Percentiles rank a stretch among this genome's conserved stretches.
Evolutionary conservation across 2,888 invertebrate genomes (phyloP).

Genomic region (Argyra leucocephala): DNA sequence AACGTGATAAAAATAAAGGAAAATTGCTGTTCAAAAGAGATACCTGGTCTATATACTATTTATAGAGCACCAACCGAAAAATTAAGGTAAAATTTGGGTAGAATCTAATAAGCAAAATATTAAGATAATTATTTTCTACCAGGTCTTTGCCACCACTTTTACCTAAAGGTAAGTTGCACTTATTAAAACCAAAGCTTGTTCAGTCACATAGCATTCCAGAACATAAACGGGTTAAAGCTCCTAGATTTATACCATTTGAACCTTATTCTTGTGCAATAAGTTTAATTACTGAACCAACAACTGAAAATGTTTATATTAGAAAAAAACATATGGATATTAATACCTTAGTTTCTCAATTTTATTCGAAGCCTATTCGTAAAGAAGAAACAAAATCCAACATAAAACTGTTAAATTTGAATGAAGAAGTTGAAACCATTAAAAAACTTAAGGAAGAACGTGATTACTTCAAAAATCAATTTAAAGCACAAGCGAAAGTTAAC

Average conservation of each 20-base stretch:
- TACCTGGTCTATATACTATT: conserved; percentile 37
- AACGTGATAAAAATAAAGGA: background rate
- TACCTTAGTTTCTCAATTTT: conserved; percentile 57
- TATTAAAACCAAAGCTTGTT: conserved; percentile 54
- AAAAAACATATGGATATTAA: conserved; percentile 51
- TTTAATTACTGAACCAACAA: conserved; percentile 51
- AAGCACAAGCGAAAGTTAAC: conserved; percentile 82
- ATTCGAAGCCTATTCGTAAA: conserved; percentile 21
- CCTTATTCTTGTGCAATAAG: conserved; percentile 79
- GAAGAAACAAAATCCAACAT: conserved; percentile 15
- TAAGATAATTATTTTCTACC: too few species aligned
- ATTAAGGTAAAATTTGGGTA: conserved; percentile 26
- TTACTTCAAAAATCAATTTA: conserved; percentile 67
- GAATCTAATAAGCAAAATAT: background rate
- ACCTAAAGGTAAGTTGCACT: conserved; percentile 51
- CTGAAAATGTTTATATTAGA: conserved; percentile 23
- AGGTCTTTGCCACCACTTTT: conserved; percentile 41
- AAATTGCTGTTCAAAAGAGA: background rate
- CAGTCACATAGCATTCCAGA: conserved; percentile 33
- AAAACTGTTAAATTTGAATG: conserved; percentile 20
- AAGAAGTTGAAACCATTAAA: conserved; percentile 40
- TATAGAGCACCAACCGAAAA: conserved; percentile 40
- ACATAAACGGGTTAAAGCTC: conserved; percentile 48
- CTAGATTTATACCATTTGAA: conserved; percentile 80
- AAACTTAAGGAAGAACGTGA: conserved; percentile 59